Percentiles rank a stretch among this genome's conserved stretches.
Conservation (phyloP, 2,797 vertebrate species). For the Ataeniobius toweri region DNA sequence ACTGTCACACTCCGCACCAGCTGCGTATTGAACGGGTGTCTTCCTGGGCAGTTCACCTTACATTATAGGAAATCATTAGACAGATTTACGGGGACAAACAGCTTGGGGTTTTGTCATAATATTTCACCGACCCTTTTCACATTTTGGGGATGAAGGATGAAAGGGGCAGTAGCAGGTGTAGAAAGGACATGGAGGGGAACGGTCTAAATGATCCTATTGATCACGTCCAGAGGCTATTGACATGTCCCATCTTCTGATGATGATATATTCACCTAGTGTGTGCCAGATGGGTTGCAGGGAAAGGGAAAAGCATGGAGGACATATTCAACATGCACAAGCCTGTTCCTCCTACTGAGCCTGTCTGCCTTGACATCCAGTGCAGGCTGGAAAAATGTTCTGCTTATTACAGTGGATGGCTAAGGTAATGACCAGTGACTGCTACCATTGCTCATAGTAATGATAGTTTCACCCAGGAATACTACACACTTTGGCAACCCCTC, state of each 20-base stretch:
- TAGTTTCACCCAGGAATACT: slow-evolving; percentile 79
- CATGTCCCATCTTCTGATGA: slow-evolving; percentile 69
- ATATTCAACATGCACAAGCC: slow-evolving; percentile 78
- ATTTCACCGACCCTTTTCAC: slow-evolving; percentile 65
- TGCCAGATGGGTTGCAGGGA: slow-evolving; percentile 29
- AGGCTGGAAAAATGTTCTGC: slow-evolving; percentile 76
- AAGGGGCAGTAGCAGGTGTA: slow-evolving; percentile 21
- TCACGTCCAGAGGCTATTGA: slow-evolving; percentile 64
- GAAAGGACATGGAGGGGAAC: slow-evolving; percentile 31
- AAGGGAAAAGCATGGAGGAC: slow-evolving; percentile 51
- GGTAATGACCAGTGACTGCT: slow-evolving; percentile 84
- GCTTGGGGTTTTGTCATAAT: slow-evolving; percentile 59
- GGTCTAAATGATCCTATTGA: slow-evolving; percentile 63
- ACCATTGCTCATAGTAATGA: slow-evolving; percentile 85
- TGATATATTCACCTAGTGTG: slow-evolving; percentile 62
- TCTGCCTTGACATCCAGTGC: slow-evolving; percentile 58
- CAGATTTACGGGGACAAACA: slow-evolving; percentile 73
- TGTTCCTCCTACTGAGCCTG: slow-evolving; percentile 37
- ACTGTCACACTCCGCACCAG: slow-evolving; percentile 36
- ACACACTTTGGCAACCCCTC: slow-evolving; percentile 66
- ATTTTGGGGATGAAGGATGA: slow-evolving; percentile 45
- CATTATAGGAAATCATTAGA: slow-evolving; percentile 76
- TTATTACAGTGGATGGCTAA: slow-evolving; percentile 83
- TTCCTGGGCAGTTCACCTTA: slow-evolving; percentile 53
- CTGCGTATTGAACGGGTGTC: slow-evolving; percentile 46